phyloP scores from a whole-genome alignment of 2,113 vertebrate genomes.

The Cichladusa arquata region DNA sequence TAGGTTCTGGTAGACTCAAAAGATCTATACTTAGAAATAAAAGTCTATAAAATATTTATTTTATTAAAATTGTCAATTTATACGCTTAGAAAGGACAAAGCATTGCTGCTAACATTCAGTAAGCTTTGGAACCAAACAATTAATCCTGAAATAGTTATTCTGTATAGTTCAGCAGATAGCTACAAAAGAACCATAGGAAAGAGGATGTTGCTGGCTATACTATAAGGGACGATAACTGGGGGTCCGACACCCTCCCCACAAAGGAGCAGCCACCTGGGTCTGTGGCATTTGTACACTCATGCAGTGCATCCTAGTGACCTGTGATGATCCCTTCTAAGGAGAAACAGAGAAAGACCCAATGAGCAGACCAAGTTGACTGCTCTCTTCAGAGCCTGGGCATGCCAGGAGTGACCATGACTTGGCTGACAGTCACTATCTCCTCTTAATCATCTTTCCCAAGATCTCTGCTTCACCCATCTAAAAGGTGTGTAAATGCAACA shows the following conservation, averaged over 20 bases:
- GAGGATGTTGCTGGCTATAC: neutral
- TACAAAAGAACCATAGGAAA: neutral
- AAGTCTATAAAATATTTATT: neutral
- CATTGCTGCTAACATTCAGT: neutral
- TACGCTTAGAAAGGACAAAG: neutral
- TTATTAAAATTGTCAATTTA: neutral
- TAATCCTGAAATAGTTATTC: neutral
- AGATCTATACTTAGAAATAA: neutral
- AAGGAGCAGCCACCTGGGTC: fast-evolving
- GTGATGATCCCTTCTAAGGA: neutral
- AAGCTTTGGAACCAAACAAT: neutral
- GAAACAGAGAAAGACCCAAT: neutral
- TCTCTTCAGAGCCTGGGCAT: neutral
- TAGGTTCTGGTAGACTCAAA: neutral
- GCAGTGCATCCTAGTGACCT: neutral
- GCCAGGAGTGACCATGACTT: neutral
- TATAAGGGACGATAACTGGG: neutral
- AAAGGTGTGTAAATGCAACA: neutral
- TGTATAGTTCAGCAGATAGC: neutral
- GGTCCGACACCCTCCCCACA: no score
- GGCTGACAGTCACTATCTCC: fast-evolving
- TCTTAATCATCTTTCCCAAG: neutral
- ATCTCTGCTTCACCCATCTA: neutral
- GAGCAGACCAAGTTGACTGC: neutral
- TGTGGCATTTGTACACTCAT: fast-evolving